Conservation (phyloP, 2,113 vertebrate genomes). For the mouse (Mus musculus) region GRCm39 chr3:19968501-19969000, state of each 20-base stretch:
- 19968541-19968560: no score
- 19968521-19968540: no score
- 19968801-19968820: constrained; percentile 65
- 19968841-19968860: constrained; percentile 15
- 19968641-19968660: constrained; percentile 8
- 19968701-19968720: not conserved
- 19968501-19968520: no score
- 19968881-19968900: constrained; percentile 26
- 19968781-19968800: constrained; percentile 40
- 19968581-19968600: not conserved
- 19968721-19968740: not conserved
- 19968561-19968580: no score
- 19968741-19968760: constrained; percentile 4
- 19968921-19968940: not conserved
- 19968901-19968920: not conserved
- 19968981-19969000: not conserved
- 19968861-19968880: constrained; percentile 64
- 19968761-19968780: constrained; percentile 21
- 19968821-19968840: constrained; percentile 61
- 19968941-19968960: constrained; percentile 25
- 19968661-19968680: constrained; percentile 15
- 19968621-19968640: not conserved
- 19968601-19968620: constrained; percentile 17
- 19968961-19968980: not conserved
- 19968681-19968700: not conserved